Evolutionary conservation across 2,888 invertebrate species (phyloP).

Genomic region (Epinotia bilunana): DNA sequence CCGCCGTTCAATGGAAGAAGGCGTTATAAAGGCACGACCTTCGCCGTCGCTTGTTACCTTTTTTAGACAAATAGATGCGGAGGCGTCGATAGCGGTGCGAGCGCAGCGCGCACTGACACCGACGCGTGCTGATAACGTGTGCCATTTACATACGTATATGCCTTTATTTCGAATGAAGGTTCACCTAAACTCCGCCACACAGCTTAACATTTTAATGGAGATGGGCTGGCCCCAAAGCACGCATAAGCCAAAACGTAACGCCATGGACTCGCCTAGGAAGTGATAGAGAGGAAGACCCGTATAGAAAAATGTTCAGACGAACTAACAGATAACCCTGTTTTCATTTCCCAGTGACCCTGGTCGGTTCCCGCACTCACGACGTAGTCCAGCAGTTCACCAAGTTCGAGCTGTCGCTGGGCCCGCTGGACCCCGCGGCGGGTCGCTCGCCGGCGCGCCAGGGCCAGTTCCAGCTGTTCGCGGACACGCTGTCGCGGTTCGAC

Average conservation of each 20-base stretch:
- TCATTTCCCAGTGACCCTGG: constrained; percentile 84
- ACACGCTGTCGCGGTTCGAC: constrained; percentile 87
- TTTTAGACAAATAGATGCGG: neutral
- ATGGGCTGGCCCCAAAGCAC: too few species aligned
- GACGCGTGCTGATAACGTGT: constrained; percentile 15
- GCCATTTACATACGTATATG: neutral
- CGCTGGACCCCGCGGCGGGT: constrained; percentile 77
- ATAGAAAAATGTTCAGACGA: too few species aligned
- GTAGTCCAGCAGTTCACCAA: constrained; percentile 90
- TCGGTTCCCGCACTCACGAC: constrained; percentile 87
- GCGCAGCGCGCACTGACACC: neutral
- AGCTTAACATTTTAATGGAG: too few species aligned
- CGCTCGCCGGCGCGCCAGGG: constrained; percentile 68
- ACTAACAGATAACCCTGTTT: neutral
- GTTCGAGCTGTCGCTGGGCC: constrained; percentile 91
- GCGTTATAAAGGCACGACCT: neutral
- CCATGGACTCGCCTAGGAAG: too few species aligned
- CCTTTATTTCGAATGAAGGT: neutral
- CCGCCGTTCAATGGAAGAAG: neutral
- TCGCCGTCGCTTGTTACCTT: neutral
- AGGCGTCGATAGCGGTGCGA: constrained; percentile 21
- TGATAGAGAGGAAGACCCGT: too few species aligned
- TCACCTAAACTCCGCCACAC: neutral
- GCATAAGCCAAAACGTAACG: too few species aligned
- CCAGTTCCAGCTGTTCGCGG: constrained; percentile 82